phyloP scores from a whole-genome alignment of 2,888 invertebrate species.

The Oscheius onirici region DNA sequence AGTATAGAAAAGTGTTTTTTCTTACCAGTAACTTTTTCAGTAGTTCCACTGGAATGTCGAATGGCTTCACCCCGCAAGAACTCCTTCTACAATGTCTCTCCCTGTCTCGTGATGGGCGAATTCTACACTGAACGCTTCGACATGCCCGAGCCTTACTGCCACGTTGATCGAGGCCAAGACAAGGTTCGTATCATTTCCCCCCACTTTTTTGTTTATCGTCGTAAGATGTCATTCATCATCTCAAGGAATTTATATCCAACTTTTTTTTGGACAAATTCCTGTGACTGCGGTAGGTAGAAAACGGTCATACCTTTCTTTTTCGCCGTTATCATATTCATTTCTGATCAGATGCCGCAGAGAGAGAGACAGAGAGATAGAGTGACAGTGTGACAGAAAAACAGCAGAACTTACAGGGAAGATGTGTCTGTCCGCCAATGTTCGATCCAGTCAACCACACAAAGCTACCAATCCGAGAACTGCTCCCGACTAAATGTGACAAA shows the following conservation, averaged over 20 bases:
- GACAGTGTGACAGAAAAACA: not conserved
- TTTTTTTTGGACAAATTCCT: not conserved
- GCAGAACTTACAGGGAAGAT: constrained; percentile 51
- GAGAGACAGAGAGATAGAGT: not conserved
- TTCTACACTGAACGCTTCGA: constrained; percentile 56
- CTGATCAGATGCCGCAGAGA: no score
- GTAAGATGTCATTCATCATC: no score
- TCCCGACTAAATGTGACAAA: constrained; percentile 68
- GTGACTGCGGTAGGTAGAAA: not conserved
- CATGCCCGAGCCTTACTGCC: constrained; percentile 56
- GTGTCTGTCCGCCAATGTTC: constrained; percentile 69
- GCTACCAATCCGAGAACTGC: constrained; percentile 50
- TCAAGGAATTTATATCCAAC: no score
- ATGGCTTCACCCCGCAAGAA: not conserved
- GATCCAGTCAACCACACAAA: constrained; percentile 50
- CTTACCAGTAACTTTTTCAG: constrained; percentile 34
- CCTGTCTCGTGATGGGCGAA: constrained; percentile 60
- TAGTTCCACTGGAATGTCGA: constrained; percentile 34
- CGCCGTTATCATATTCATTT: not conserved
- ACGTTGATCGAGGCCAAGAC: constrained; percentile 38
- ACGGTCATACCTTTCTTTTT: not conserved
- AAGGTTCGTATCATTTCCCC: not conserved
- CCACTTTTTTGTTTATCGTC: not conserved
- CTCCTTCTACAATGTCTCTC: not conserved
- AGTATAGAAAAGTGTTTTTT: not conserved